Evolutionary conservation across 2,797 vertebrate genomes (phyloP), one percentile per base, ranked within the genome.

Genomic region (Lophius americanus): DNA sequence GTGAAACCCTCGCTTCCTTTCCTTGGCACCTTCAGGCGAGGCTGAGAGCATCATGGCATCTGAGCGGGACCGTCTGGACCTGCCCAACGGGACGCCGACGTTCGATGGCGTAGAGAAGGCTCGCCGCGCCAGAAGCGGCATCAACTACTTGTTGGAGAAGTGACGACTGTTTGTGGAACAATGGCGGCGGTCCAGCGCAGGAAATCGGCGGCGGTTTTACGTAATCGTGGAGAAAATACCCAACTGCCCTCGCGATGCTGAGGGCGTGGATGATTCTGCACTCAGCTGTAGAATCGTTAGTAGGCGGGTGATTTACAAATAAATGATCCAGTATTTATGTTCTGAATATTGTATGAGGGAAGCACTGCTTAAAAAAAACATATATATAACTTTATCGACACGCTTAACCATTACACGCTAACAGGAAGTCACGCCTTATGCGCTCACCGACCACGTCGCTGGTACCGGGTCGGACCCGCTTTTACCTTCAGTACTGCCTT

Each of bases 51-150:
- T 97, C 88, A 59, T 97, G 87, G 87, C 83, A 5, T 88, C 91
- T 39, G 91, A 97, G 51, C 84, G 50, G 0, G 68, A 81, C 51
- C 92, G 90, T 2, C 71, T 97, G 74, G 86, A 93, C 64, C 58
- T 96, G 39, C 95, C 96, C 5, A 90, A 91, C 7, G 95, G 95
- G 76, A 74, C 80, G 0, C 92, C 96, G 2, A 96, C 93, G 11
- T 96, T 92, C 11, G 95, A 97, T 61, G 92, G 88, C 79, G 89
- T 97, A 68, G 96, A 98, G 88, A 96, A 96, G 84, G 90, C 90
- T 33, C 93, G 95, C n/a, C 88, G 88, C 55, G 93, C 93, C 52
- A 91, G 90, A 78, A 94, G 78, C 77, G 90, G 82, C 70, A 90
- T 95, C 70, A 14, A 77, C 2, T 86, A 89, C 59, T 89, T 94